phyloP scores from a whole-genome alignment of 92 coral and sea anemone species.

The Actinernus sp. region DNA sequence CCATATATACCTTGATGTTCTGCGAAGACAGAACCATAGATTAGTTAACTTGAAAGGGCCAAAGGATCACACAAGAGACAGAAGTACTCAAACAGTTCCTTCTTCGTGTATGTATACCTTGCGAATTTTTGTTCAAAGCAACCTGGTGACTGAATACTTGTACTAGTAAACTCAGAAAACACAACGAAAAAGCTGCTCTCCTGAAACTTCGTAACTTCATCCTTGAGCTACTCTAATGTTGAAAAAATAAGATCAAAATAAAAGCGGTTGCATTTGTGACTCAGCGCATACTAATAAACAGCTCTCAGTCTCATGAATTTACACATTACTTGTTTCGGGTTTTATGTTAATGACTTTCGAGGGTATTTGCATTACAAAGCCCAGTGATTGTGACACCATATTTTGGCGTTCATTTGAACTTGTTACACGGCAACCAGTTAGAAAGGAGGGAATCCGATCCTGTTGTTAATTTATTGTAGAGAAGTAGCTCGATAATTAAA shows the following conservation, averaged over 20 bases:
- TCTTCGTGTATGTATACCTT: slow-evolving; percentile 25
- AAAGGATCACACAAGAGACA: background rate
- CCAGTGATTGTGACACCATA: too few species aligned
- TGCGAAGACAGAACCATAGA: background rate
- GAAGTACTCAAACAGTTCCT: background rate
- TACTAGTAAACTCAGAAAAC: slow-evolving; percentile 18
- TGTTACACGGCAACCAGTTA: slow-evolving; percentile 15
- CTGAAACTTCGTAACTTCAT: slow-evolving; percentile 6
- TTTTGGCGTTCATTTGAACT: slow-evolving; percentile 16
- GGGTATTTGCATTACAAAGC: slow-evolving; percentile 36
- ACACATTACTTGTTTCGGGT: slow-evolving; percentile 20
- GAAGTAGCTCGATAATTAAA: too few species aligned
- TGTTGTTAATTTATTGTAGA: too few species aligned
- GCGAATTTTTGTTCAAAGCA: slow-evolving; percentile 19
- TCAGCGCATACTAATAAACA: slow-evolving; percentile 22
- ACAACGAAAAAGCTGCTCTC: slow-evolving; percentile 21
- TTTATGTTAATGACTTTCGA: slow-evolving; percentile 31
- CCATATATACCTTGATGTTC: slow-evolving; percentile 21
- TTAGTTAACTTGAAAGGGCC: background rate
- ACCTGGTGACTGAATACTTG: background rate
- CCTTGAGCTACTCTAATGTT: slow-evolving; percentile 7
- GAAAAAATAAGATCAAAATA: background rate
- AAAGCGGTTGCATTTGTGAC: slow-evolving; percentile 22
- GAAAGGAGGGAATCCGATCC: background rate
- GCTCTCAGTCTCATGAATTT: slow-evolving; percentile 32